Conservation (phyloP, 2,797 vertebrate genomes). For the Intellagama lesueurii region DNA sequence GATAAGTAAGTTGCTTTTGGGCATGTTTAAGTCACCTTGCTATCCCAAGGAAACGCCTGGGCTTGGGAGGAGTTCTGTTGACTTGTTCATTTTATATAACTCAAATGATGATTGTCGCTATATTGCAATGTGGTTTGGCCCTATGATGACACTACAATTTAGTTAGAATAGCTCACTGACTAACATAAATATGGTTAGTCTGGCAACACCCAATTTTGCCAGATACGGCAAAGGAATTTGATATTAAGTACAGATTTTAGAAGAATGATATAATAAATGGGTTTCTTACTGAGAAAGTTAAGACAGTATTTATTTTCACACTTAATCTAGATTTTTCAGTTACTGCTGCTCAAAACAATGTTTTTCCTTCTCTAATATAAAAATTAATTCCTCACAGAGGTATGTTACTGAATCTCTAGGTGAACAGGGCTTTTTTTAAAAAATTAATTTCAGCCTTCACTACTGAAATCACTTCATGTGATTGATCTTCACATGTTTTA, state of each 20-base stretch:
- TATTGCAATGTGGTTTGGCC: not conserved
- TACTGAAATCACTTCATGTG: too few relatives aligned
- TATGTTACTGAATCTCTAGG: not conserved
- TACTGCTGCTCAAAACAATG: not conserved
- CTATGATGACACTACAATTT: too few relatives aligned
- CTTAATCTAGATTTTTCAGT: not conserved
- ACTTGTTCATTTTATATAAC: too few relatives aligned
- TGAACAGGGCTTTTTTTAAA: too few relatives aligned
- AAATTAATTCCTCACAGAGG: not conserved
- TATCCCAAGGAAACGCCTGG: fast-evolving
- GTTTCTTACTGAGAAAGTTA: not conserved
- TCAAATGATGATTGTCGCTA: not conserved
- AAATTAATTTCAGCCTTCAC: not conserved
- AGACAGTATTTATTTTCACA: not conserved
- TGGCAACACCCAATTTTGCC: not conserved
- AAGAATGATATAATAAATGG: not conserved
- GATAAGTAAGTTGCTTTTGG: slow-evolving; percentile 87
- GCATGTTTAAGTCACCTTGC: not conserved
- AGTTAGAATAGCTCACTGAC: too few relatives aligned
- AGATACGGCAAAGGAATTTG: not conserved
- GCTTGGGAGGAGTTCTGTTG: not conserved
- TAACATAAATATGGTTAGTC: too few relatives aligned
- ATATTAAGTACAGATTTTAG: not conserved
- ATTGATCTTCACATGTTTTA: too few relatives aligned
- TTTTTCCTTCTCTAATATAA: not conserved